Evolutionary conservation across 2,888 invertebrate species (phyloP).

Genomic region (Hylaea fasciaria): DNA sequence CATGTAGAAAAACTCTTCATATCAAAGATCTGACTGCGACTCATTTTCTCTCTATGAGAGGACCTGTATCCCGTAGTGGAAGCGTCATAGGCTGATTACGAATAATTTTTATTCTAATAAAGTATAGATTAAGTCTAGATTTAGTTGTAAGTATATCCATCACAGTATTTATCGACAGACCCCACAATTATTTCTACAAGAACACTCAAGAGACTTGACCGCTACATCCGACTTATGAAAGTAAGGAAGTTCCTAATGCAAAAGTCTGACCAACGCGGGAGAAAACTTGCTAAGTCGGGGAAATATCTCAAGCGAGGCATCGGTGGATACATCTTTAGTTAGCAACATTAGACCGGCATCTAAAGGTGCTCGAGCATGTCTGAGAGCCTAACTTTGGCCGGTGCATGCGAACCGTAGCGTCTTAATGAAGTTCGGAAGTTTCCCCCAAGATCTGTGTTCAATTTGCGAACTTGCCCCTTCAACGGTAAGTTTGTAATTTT

Average conservation of each 20-base stretch:
- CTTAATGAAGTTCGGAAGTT: conserved; percentile 78
- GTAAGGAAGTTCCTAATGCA: conserved; percentile 50
- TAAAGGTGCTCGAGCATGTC: conserved; percentile 65
- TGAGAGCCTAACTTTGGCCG: conserved; percentile 68
- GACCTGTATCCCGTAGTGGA: too few species aligned
- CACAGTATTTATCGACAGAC: conserved; percentile 34
- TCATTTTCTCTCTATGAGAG: too few species aligned
- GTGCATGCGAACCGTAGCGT: conserved; percentile 70
- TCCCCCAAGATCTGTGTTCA: conserved; percentile 45
- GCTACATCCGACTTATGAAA: conserved; percentile 39
- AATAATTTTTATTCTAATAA: too few species aligned
- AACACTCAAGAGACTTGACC: conserved; percentile 41
- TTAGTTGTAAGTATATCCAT: conserved; percentile 1
- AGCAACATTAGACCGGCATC: conserved; percentile 59
- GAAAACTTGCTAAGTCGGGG: conserved; percentile 59
- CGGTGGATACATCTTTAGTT: conserved; percentile 58
- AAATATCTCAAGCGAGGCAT: conserved; percentile 55
- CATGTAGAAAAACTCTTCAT: too few species aligned
- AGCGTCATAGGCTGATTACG: too few species aligned
- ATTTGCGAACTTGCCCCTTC: conserved; percentile 52
- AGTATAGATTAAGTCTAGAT: too few species aligned
- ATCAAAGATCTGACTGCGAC: too few species aligned
- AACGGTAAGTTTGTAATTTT: conserved; percentile 54
- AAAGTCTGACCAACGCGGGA: conserved; percentile 54
- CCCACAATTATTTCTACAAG: conserved; percentile 34